phyloP scores from a whole-genome alignment of 2,888 invertebrate genomes.

The Cancer borealis region DNA sequence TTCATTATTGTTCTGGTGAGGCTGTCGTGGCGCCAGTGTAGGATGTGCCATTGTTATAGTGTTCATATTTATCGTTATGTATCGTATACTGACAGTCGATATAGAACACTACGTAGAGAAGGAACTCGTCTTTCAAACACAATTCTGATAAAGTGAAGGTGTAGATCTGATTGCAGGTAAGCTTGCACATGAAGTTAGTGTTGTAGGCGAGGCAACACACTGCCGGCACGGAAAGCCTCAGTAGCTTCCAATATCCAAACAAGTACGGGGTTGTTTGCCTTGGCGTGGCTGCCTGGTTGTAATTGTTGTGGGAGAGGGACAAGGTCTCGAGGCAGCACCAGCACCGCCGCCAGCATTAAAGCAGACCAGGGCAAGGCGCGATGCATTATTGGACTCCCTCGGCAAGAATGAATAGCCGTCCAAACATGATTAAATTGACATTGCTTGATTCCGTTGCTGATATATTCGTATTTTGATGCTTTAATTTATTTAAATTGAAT shows the following conservation, averaged over 20 bases:
- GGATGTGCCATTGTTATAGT: background rate
- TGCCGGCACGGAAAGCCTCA: constrained; percentile 2
- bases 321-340: background rate
- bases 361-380: constrained; percentile 35
- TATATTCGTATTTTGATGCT: background rate
- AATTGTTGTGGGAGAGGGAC: background rate
- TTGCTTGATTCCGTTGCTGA: background rate
- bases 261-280: background rate
- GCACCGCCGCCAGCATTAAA: background rate
- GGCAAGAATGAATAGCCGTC: background rate
- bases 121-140: background rate
- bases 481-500: background rate
- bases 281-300: constrained; percentile 4
- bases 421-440: background rate
- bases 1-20: background rate
- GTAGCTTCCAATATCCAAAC: constrained; percentile 15
- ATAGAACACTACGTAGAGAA: background rate
- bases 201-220: background rate
- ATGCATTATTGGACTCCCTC: background rate
- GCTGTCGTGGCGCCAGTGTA: background rate
- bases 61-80: background rate
- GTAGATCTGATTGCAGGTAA: background rate
- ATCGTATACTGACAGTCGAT: background rate
- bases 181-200: background rate
- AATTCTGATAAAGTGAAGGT: background rate